Evolutionary conservation across 2,113 vertebrate genomes (phyloP).

Genomic region (Megatriorchis doriae): DNA sequence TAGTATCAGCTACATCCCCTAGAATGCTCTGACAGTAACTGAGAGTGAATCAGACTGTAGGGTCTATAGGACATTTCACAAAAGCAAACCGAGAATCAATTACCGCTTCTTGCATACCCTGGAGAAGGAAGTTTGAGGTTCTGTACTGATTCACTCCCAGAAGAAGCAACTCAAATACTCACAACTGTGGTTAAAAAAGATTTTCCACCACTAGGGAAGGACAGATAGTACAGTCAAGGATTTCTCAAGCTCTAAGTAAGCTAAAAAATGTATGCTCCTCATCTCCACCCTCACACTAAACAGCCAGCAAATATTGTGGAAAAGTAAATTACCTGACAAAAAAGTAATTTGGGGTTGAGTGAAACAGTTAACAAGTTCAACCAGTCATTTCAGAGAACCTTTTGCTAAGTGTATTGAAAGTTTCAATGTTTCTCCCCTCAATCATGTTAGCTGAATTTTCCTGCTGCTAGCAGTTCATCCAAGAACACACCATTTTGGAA

Average conservation of each 20-base stretch:
- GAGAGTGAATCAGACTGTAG: neutral
- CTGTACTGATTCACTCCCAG: neutral
- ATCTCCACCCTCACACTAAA: neutral
- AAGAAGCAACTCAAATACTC: neutral
- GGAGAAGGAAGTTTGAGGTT: neutral
- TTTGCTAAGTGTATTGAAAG: neutral
- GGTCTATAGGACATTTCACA: neutral
- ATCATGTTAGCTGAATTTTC: accelerated
- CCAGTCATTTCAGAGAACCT: neutral
- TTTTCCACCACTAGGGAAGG: neutral
- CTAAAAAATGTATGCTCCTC: neutral
- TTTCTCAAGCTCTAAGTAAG: neutral
- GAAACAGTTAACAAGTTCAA: neutral
- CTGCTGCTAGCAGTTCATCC: neutral
- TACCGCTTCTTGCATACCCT: neutral
- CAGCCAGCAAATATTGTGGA: neutral
- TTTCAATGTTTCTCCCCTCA: neutral
- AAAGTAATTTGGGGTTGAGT: neutral
- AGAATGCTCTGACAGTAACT: neutral
- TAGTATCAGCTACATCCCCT: neutral
- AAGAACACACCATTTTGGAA: neutral
- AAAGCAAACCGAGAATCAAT: neutral
- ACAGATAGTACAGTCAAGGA: neutral
- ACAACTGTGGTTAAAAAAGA: neutral
- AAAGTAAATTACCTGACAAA: neutral